phyloP scores from a whole-genome alignment of 1,140 invertebrate species.

The Heliconius eleuchia region DNA sequence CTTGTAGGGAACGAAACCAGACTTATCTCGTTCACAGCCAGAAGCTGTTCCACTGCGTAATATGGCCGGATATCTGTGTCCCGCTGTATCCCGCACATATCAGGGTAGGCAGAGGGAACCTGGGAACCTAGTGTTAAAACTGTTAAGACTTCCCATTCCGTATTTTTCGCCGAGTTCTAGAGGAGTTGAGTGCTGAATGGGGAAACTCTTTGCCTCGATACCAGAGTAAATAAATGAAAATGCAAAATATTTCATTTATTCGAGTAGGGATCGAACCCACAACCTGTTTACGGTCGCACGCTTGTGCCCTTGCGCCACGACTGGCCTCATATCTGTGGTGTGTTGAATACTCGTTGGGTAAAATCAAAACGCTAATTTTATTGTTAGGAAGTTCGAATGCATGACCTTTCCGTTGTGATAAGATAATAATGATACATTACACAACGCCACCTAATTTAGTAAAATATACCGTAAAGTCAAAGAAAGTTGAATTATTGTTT shows the following conservation, averaged over 20 bases:
- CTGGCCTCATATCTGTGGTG: not conserved
- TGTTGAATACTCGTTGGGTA: slow-evolving; percentile 14
- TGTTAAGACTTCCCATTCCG: too few species aligned
- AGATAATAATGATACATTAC: slow-evolving; percentile 48
- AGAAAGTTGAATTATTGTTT: slow-evolving; percentile 37
- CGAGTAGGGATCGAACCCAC: not conserved
- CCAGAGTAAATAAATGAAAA: not conserved
- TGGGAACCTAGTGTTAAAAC: too few species aligned
- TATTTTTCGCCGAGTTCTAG: too few species aligned
- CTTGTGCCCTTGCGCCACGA: not conserved
- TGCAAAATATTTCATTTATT: not conserved
- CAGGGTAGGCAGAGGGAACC: too few species aligned
- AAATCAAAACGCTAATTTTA: slow-evolving; percentile 24
- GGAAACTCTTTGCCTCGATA: too few species aligned
- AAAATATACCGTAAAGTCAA: slow-evolving; percentile 25
- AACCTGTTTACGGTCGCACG: not conserved
- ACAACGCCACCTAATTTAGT: slow-evolving; percentile 47
- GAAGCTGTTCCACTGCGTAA: too few species aligned
- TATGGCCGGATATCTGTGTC: not conserved
- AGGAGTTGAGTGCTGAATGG: too few species aligned
- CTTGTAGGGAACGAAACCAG: too few species aligned
- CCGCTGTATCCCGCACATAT: too few species aligned
- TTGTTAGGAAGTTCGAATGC: slow-evolving; percentile 50
- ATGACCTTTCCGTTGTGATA: slow-evolving; percentile 62
- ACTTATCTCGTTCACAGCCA: too few species aligned